Percentiles rank a stretch among this genome's conserved stretches.
These are phyloP conservation scores for Cheilosia impressa DNA, from an alignment of 2,888 invertebrate species.

Conservation along the genomic window DNA sequence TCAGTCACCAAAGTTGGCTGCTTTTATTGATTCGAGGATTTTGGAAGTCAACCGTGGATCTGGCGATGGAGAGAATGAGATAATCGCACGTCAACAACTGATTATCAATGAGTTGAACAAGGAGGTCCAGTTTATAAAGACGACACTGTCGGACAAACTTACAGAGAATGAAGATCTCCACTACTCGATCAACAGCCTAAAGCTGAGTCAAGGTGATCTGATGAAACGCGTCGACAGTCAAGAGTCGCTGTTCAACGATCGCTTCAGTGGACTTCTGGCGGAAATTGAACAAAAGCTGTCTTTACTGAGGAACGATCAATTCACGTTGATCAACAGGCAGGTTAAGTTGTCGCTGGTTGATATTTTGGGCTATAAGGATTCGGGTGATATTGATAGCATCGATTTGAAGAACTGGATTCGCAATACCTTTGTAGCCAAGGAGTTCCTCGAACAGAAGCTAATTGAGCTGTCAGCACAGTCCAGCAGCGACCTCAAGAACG, in stretches of 20 bases:
- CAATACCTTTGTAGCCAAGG: conserved; percentile 86
- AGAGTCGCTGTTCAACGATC: conserved; percentile 79
- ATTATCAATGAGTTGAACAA: conserved; percentile 85
- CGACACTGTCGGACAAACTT: conserved; percentile 85
- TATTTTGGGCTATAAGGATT: conserved; percentile 84
- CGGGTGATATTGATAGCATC: conserved; percentile 83
- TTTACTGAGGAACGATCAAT: conserved; percentile 82
- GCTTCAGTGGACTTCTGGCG: conserved; percentile 79
- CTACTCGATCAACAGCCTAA: conserved; percentile 79
- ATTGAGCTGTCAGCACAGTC: conserved; percentile 84
- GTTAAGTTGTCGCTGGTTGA: conserved; percentile 85
- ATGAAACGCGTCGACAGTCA: conserved; percentile 79
- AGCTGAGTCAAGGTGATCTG: conserved; percentile 79
- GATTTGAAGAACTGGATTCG: conserved; percentile 86
- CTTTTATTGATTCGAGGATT: conserved; percentile 79
- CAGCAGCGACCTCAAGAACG: conserved; percentile 82
- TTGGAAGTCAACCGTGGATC: conserved; percentile 79
- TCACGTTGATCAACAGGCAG: conserved; percentile 85
- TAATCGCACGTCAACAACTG: conserved; percentile 82
- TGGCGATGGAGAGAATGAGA: conserved; percentile 59
- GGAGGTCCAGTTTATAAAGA: conserved; percentile 85
- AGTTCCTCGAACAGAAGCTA: conserved; percentile 86
- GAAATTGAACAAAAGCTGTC: conserved; percentile 81
- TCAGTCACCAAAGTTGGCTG: conserved; percentile 78
- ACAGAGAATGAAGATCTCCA: conserved; percentile 82